These are phyloP conservation scores for Listrodromus nycthemerus DNA, from an alignment of 2,888 invertebrate genomes.

Conservation along the genomic window DNA sequence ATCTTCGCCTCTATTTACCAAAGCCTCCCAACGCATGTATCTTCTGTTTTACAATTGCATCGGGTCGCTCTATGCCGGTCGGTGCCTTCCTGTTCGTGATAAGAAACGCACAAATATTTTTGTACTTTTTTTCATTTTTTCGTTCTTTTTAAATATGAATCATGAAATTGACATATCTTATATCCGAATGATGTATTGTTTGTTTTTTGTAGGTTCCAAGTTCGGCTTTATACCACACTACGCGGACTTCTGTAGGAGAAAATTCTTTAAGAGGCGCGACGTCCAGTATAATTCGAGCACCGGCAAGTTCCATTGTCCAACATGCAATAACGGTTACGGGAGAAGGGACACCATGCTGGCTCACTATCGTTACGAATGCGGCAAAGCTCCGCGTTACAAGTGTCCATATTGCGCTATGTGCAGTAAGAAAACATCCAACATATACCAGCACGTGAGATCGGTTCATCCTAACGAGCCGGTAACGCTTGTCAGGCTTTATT, in stretches of 20 bases:
- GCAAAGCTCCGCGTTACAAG: constrained; percentile 81
- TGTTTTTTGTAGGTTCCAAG: constrained; percentile 79
- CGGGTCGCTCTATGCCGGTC: constrained; percentile 38
- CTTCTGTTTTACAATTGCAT: constrained; percentile 39
- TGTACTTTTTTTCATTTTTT: constrained; percentile 4
- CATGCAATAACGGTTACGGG: constrained; percentile 82
- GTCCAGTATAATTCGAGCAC: constrained; percentile 76
- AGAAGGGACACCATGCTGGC: constrained; percentile 82
- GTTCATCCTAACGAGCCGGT: constrained; percentile 79
- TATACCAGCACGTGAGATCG: constrained; percentile 81
- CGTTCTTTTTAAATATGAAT: background rate
- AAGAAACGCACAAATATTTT: constrained; percentile 32
- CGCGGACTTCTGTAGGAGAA: constrained; percentile 69
- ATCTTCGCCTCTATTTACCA: constrained; percentile 45
- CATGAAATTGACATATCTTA: constrained; percentile 56
- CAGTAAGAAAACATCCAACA: constrained; percentile 81
- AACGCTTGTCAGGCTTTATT: constrained; percentile 80
- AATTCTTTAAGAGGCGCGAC: constrained; percentile 73
- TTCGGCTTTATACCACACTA: constrained; percentile 62
- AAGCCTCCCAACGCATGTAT: constrained; percentile 57
- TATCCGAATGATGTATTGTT: constrained; percentile 69
- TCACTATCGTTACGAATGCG: constrained; percentile 83
- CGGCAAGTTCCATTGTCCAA: constrained; percentile 82
- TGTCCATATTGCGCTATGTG: constrained; percentile 81
- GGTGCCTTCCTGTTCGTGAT: constrained; percentile 29